Evolutionary conservation across 2,113 vertebrate species (phyloP).

Genomic region (Hystrix cristata): DNA sequence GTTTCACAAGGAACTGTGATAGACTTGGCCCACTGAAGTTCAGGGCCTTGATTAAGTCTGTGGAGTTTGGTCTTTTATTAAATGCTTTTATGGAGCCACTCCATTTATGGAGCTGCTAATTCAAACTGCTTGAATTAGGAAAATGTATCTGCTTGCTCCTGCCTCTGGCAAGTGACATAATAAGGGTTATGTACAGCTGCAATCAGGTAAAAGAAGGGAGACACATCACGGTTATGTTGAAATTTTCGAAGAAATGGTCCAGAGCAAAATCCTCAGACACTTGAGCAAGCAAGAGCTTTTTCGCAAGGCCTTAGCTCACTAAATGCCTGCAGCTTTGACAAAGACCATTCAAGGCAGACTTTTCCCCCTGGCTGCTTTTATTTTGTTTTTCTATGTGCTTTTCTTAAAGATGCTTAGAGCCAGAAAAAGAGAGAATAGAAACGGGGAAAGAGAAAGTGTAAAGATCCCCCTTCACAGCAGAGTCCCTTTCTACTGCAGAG

Average conservation of each 20-base stretch:
- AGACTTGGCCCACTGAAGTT: slow-evolving; percentile 8
- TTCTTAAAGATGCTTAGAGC: slow-evolving; percentile 61
- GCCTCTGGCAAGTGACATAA: slow-evolving; percentile 35
- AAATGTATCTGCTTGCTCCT: slow-evolving; percentile 36
- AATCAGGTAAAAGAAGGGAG: slow-evolving; percentile 42
- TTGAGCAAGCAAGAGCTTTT: slow-evolving; percentile 37
- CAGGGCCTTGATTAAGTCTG: not conserved
- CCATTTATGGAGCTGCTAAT: slow-evolving; percentile 40
- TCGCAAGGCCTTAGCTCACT: slow-evolving; percentile 17
- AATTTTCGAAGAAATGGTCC: slow-evolving; percentile 54
- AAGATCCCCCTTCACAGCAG: slow-evolving; percentile 47
- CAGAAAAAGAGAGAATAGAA: not conserved
- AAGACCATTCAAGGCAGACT: slow-evolving; percentile 24
- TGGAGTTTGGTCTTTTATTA: slow-evolving; percentile 37
- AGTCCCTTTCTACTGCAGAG: not conserved
- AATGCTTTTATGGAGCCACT: not conserved
- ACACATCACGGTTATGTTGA: slow-evolving; percentile 32
- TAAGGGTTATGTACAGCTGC: not conserved
- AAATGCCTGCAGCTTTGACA: slow-evolving; percentile 20
- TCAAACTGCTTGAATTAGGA: slow-evolving; percentile 63
- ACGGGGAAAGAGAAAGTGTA: slow-evolving; percentile 38
- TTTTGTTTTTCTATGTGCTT: slow-evolving; percentile 54
- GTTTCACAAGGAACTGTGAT: not conserved
- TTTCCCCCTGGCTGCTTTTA: not conserved
- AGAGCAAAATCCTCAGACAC: slow-evolving; percentile 38